Conservation (phyloP, 2,888 invertebrate species). For the Cosmia trapezina region DNA sequence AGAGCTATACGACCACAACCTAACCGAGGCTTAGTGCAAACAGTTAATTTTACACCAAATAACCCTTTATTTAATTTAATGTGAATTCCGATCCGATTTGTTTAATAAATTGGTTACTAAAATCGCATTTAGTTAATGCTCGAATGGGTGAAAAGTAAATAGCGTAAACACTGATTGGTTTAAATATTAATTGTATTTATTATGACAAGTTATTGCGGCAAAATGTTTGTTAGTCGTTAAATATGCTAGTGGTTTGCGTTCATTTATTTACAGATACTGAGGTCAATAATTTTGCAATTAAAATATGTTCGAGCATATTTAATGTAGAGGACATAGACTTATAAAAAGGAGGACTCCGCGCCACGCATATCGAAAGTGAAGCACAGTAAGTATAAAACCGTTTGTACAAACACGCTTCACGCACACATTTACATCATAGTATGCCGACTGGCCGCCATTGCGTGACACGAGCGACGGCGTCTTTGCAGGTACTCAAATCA, state of each 20-base stretch:
- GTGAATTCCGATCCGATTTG: slow-evolving; percentile 40
- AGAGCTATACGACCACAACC: neutral
- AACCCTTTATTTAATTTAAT: slow-evolving; percentile 51
- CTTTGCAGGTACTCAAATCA: no score
- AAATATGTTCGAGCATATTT: neutral
- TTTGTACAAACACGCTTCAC: no score
- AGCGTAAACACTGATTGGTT: slow-evolving; percentile 26
- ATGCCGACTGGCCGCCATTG: no score
- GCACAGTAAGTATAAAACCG: no score
- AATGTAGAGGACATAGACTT: neutral
- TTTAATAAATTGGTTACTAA: slow-evolving; percentile 52
- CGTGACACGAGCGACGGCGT: no score
- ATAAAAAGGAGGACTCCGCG: no score
- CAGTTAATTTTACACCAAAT: slow-evolving; percentile 53
- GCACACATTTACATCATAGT: no score
- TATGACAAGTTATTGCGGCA: slow-evolving; percentile 30
- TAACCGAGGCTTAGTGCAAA: slow-evolving; percentile 33
- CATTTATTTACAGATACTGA: slow-evolving; percentile 32
- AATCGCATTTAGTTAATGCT: slow-evolving; percentile 51
- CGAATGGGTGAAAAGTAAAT: slow-evolving; percentile 36
- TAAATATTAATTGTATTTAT: slow-evolving; percentile 40
- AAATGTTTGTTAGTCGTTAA: slow-evolving; percentile 35
- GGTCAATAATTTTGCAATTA: slow-evolving; percentile 15
- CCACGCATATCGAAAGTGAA: no score
- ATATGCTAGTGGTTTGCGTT: slow-evolving; percentile 22